phyloP scores from a whole-genome alignment of 2,888 invertebrate genomes.

The Galerucella pusilla region DNA sequence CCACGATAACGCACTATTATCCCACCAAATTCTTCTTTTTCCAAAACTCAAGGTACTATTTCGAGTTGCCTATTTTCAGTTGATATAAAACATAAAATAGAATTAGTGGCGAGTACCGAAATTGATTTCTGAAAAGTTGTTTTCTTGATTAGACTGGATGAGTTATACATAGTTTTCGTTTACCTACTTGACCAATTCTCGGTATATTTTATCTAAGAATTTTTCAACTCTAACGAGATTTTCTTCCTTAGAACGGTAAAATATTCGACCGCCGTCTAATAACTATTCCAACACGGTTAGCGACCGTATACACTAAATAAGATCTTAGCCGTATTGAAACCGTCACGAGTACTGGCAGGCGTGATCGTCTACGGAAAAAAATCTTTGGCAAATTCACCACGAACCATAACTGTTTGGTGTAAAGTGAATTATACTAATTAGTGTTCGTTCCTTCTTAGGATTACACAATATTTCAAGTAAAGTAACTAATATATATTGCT shows the following conservation, averaged over 20 bases:
- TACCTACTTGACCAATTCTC: no score
- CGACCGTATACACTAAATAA: conserved; percentile 49
- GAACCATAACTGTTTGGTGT: conserved; percentile 45
- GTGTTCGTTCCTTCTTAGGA: conserved; percentile 38
- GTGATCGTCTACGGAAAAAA: conserved; percentile 51
- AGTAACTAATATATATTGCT: conserved; percentile 34
- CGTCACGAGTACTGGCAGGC: conserved; percentile 57
- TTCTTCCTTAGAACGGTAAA: conserved; percentile 31
- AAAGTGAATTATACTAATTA: conserved; percentile 47
- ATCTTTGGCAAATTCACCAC: conserved; percentile 49
- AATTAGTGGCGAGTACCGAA: no score
- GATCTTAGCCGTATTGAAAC: conserved; percentile 54
- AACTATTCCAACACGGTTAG: conserved; percentile 36
- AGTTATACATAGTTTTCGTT: no score
- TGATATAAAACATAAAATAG: no score
- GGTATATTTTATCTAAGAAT: conserved; percentile 8
- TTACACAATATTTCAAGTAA: conserved; percentile 38
- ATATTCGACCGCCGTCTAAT: conserved; percentile 20
- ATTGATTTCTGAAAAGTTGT: no score
- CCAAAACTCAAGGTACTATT: no score
- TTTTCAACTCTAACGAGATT: no score
- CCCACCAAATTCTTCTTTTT: no score
- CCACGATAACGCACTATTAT: no score
- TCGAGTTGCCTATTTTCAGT: no score
- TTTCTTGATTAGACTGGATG: no score